phyloP scores from a whole-genome alignment of 2,113 vertebrate genomes.

The Pao palembangensis region DNA sequence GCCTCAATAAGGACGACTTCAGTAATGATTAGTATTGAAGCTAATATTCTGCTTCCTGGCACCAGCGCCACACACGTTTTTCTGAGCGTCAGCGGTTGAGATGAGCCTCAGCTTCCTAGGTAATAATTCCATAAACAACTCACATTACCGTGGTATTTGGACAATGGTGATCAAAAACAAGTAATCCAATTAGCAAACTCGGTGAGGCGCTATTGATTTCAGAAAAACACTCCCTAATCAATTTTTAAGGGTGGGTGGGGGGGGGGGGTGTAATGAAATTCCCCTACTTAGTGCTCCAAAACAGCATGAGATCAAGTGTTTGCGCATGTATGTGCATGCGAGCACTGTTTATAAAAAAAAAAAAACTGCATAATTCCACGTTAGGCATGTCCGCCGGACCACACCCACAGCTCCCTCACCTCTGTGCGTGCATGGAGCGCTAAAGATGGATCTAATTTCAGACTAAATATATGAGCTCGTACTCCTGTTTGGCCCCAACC shows the following conservation, averaged over 20 bases:
- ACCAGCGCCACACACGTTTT: conserved; percentile 37
- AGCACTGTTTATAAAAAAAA: neutral
- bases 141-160: conserved; percentile 67
- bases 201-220: conserved; percentile 71
- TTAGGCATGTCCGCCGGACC: conserved; percentile 39
- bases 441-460: conserved; percentile 6
- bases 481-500: neutral
- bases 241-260: conserved; percentile 34
- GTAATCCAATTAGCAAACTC: conserved; percentile 69
- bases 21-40: conserved; percentile 69
- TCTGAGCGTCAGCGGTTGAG: conserved; percentile 45
- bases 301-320: conserved; percentile 7
- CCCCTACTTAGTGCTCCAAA: conserved; percentile 54
- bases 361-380: conserved; percentile 30
- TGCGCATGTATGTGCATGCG: conserved; percentile 6
- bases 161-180: conserved; percentile 60
- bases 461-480: neutral
- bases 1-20: conserved; percentile 70
- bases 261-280: conserved; percentile 57
- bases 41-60: conserved; percentile 60
- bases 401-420: conserved; percentile 23
- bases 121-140: conserved; percentile 70
- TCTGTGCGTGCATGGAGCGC: neutral
- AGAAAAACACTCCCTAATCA: conserved; percentile 61
- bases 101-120: conserved; percentile 57